Evolutionary conservation across 2,888 invertebrate genomes (phyloP).

Genomic region (Pseudococcus jackbeardsleyi): DNA sequence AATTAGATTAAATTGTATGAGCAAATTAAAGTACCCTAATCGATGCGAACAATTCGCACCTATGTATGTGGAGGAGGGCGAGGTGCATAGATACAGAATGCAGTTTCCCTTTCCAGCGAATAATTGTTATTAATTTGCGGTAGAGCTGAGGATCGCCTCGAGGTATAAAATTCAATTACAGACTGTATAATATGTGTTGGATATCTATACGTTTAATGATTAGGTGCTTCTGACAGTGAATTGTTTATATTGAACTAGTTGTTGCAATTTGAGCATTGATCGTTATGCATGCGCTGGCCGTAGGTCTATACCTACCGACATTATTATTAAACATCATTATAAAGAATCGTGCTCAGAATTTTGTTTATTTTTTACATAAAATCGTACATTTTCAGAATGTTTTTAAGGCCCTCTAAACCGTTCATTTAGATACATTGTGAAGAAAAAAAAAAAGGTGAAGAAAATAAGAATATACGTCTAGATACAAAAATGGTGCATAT

Average conservation of each 20-base stretch:
- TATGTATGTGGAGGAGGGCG: not conserved
- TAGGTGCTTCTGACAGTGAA: constrained; percentile 47
- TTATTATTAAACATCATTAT: constrained; percentile 29
- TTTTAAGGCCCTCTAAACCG: not conserved
- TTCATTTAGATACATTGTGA: not conserved
- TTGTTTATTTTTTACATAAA: constrained; percentile 42
- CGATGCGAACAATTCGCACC: not conserved
- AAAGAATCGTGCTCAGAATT: constrained; percentile 32
- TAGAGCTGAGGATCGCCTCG: not conserved
- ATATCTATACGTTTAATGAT: constrained; percentile 39
- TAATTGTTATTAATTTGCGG: constrained; percentile 51
- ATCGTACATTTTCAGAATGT: not conserved
- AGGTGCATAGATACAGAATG: not conserved
- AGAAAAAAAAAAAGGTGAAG: too few relatives aligned
- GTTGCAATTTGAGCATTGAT: constrained; percentile 45
- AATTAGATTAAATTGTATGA: constrained; percentile 41
- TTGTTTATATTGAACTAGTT: constrained; percentile 51
- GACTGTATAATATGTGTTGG: constrained; percentile 19
- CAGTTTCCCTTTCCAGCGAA: not conserved
- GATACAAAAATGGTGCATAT: not conserved
- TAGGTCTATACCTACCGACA: not conserved
- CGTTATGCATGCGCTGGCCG: constrained; percentile 2
- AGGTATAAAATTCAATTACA: constrained; percentile 46
- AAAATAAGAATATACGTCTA: too few relatives aligned
- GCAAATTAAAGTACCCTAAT: constrained; percentile 34